Conservation (phyloP, 1,140 invertebrate species). For the Cylas formicarius region DNA sequence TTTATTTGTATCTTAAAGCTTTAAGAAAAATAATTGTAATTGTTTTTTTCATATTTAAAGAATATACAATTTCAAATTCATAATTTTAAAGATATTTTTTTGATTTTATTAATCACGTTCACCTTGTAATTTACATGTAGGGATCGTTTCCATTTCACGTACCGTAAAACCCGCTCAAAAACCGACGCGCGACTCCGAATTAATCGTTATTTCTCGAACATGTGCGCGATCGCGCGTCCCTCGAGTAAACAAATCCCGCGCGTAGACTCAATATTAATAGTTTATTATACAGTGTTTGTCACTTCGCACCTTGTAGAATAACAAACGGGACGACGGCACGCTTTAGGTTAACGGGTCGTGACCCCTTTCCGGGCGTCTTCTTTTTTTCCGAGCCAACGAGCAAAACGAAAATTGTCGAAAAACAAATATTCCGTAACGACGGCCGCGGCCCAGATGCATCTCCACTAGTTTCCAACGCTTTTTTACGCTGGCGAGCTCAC, state of each 20-base stretch:
- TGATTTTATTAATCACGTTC: no score
- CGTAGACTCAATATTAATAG: constrained; percentile 21
- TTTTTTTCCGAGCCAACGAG: not conserved
- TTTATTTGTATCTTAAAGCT: no score
- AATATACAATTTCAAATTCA: no score
- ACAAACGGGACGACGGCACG: constrained; percentile 9
- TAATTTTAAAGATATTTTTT: no score
- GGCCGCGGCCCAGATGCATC: constrained; percentile 2
- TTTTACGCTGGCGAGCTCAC: constrained; percentile 9
- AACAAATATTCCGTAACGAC: constrained; percentile 9
- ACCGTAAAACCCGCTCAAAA: no score
- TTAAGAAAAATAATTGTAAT: no score
- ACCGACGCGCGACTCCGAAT: no score
- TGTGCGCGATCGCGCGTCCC: not conserved
- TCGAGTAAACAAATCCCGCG: constrained; percentile 8
- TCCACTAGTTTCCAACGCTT: not conserved
- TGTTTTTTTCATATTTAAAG: no score
- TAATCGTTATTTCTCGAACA: no score
- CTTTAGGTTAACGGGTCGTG: constrained; percentile 20
- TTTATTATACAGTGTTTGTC: constrained; percentile 15
- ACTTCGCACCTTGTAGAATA: constrained; percentile 18
- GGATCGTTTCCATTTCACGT: no score
- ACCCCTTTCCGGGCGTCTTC: constrained; percentile 3
- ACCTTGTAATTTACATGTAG: no score
- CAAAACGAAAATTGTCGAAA: no score